These are phyloP conservation scores for Drosophila sturtevanti DNA, from an alignment of 1,140 invertebrate species.

Conservation along the genomic window DNA sequence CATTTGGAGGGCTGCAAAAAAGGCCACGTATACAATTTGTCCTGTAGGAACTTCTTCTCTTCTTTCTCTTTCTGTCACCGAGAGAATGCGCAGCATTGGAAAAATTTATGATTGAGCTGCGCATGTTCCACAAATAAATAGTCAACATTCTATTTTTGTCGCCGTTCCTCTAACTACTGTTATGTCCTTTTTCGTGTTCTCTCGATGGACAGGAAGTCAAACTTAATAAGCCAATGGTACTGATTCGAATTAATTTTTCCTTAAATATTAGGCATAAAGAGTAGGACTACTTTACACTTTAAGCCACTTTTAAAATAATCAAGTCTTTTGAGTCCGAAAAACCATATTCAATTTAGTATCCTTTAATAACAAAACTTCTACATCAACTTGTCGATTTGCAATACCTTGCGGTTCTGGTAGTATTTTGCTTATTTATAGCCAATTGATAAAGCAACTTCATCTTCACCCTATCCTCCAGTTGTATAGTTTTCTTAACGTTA, in stretches of 20 bases:
- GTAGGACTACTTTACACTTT: too few species aligned
- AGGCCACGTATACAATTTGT: conserved; percentile 62
- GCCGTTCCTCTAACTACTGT: conserved; percentile 18
- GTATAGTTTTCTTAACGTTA: background rate
- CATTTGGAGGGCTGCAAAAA: conserved; percentile 64
- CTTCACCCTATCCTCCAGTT: background rate
- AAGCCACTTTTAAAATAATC: too few species aligned
- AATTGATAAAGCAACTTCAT: too few species aligned
- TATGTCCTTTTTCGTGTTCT: conserved; percentile 7
- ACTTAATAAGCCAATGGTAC: background rate
- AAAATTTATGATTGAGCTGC: conserved; percentile 68
- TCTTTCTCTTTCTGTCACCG: conserved; percentile 23
- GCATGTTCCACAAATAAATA: conserved; percentile 73
- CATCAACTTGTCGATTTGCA: too few species aligned
- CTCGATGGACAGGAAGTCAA: background rate
- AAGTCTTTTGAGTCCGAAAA: too few species aligned
- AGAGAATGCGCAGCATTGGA: conserved; percentile 45
- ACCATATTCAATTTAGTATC: too few species aligned
- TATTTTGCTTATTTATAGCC: too few species aligned
- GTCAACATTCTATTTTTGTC: conserved; percentile 61
- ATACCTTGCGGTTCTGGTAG: too few species aligned
- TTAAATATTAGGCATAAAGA: background rate
- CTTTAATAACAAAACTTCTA: too few species aligned
- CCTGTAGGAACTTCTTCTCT: conserved; percentile 69
- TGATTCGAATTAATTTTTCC: background rate